A percentile compares a stretch with the other conserved stretches of the same genome.
Evolutionary conservation across 2,888 invertebrate genomes (phyloP).

Genomic region (Tetragonula carbonaria): DNA sequence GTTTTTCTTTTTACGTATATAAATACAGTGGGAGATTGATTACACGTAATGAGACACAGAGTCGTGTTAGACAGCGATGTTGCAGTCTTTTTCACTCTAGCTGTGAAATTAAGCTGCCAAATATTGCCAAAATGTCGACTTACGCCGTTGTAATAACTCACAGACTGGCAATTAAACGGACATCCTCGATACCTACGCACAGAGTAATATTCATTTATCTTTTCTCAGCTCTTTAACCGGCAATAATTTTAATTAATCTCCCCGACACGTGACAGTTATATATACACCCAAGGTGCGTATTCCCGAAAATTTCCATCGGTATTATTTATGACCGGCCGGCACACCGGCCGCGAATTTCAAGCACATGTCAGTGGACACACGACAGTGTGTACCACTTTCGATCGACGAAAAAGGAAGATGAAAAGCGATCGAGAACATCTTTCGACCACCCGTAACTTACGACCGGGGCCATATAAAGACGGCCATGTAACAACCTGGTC

Average conservation of each 20-base stretch:
- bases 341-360: background rate
- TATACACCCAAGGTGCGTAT: background rate
- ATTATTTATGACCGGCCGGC: background rate
- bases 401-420: background rate
- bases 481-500: background rate
- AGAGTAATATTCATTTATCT: background rate
- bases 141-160: background rate
- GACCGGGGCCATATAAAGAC: background rate
- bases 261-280: background rate
- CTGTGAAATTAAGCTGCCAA: background rate
- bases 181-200: background rate
- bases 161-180: background rate
- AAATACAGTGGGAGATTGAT: background rate
- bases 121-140: background rate
- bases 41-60: too few relatives aligned
- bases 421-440: background rate
- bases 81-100: background rate
- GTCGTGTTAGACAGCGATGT: background rate
- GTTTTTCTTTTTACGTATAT: too few relatives aligned
- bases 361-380: background rate
- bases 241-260: background rate
- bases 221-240: constrained; percentile 3
- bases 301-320: background rate
- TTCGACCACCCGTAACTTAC: constrained; percentile 23
- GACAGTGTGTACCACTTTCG: background rate